A percentile compares a stretch with the other conserved stretches of the same genome.
Evolutionary conservation across 2,888 invertebrate genomes (phyloP).

Genomic region (Aleiodes leptofemur): DNA sequence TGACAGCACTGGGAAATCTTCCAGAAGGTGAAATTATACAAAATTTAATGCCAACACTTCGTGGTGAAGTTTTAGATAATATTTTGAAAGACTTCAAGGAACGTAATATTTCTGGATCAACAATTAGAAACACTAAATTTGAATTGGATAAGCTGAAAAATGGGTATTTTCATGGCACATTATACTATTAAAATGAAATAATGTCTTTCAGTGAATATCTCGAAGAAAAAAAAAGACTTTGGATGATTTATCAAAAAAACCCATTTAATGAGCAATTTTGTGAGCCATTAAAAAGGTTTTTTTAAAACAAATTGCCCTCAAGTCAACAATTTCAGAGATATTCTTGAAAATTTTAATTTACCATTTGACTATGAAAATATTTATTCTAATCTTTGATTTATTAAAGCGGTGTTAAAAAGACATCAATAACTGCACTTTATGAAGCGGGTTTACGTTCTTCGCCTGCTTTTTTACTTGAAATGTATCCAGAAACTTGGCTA

Average conservation of each 20-base stretch:
- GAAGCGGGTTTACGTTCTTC: slow-evolving; percentile 62
- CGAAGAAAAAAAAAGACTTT: background rate
- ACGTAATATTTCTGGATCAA: slow-evolving; percentile 49
- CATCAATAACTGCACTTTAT: slow-evolving; percentile 62
- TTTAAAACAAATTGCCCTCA: too few relatives aligned
- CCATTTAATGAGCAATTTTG: too few relatives aligned
- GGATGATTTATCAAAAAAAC: background rate
- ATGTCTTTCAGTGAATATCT: too few relatives aligned
- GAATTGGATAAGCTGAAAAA: background rate
- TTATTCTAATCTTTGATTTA: slow-evolving; percentile 9
- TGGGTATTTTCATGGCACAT: background rate
- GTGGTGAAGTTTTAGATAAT: slow-evolving; percentile 59
- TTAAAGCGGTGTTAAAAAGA: slow-evolving; percentile 62
- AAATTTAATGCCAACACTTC: slow-evolving; percentile 61
- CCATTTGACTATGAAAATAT: background rate
- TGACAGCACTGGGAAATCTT: slow-evolving; percentile 62
- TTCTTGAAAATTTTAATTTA: background rate
- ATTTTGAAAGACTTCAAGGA: slow-evolving; percentile 59
- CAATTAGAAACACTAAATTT: slow-evolving; percentile 50
- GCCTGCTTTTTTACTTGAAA: slow-evolving; percentile 75
- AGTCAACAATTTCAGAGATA: slow-evolving; percentile 37
- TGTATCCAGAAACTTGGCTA: slow-evolving; percentile 77
- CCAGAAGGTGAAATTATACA: slow-evolving; percentile 68
- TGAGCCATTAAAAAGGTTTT: too few relatives aligned
- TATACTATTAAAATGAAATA: too few relatives aligned